Evolutionary conservation across 2,113 vertebrate genomes (phyloP).

Genomic region (Nothobranchius furzeri): DNA sequence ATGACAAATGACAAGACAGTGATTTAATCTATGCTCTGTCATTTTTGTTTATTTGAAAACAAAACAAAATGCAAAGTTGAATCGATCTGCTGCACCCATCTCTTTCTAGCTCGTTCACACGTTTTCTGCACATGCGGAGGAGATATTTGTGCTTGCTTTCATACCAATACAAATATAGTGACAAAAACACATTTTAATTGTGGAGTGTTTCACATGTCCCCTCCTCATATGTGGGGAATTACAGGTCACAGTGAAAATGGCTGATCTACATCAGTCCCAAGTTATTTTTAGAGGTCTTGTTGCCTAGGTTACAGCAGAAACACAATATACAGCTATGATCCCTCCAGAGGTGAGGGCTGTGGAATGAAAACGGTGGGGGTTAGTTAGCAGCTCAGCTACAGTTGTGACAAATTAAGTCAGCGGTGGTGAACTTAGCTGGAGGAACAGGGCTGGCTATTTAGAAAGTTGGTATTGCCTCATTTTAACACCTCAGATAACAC

Average conservation of each 20-base stretch:
- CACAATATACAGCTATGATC: constrained; percentile 63
- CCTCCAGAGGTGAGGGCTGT: constrained; percentile 55
- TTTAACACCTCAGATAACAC: neutral
- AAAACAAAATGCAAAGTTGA: neutral
- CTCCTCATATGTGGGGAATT: constrained; percentile 70
- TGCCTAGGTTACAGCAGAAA: constrained; percentile 80
- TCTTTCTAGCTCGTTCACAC: neutral
- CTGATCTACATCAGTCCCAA: constrained; percentile 67
- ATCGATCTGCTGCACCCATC: neutral
- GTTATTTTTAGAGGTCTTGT: constrained; percentile 83
- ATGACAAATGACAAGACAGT: neutral
- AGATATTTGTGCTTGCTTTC: neutral
- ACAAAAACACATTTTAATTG: constrained; percentile 29
- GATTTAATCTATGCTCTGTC: neutral
- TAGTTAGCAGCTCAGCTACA: constrained; percentile 19
- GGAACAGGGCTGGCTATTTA: constrained; percentile 5
- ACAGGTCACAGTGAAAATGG: constrained; percentile 69
- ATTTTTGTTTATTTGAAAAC: neutral
- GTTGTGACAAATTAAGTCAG: constrained; percentile 36
- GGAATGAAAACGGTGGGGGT: constrained; percentile 46
- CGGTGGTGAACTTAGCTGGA: constrained; percentile 26
- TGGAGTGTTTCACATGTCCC: constrained; percentile 40
- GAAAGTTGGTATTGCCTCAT: constrained; percentile 25
- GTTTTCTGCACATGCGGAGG: neutral
- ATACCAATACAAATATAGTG: constrained; percentile 20